Base-by-base conservation (phyloP, 2,113 vertebrate genomes). In the Serilophus lunatus region DNA sequence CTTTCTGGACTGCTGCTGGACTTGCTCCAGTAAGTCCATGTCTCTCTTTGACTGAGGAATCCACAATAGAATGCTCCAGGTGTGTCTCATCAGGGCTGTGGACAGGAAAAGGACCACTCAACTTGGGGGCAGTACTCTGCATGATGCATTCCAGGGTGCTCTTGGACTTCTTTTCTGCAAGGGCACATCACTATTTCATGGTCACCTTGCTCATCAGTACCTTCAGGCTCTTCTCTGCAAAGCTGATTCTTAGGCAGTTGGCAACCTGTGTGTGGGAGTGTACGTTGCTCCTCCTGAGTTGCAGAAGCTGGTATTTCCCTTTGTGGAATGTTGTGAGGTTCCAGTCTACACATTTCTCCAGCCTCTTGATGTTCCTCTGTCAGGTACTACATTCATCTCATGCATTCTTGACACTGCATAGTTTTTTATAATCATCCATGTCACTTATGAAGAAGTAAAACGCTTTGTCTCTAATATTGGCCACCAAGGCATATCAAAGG, bases 281-380 rank as follows among this genome's bases (percentile, higher is more conserved):
- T 47, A 28, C n/a, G 17, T n/a, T 69, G 6, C 17, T 68, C 26
- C 28, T 82, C 2, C 7, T 33, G 1, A 1, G 31, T 31, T 20
- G 38, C 23, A 78, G 9, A 23, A 47, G 1, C 10, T 42, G 23
- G 3, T 36, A 44, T 42, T 57, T 59, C 72, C 17, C 13, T 19
- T 28, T 36, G 15, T 24, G 36, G 26, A 33, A 36, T 5, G 36
- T 36, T 8, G 7, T 44, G 18, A 10, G 12, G 13, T 33, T 51
- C 31, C 0, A 0, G 42, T 44, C 18, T 7, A 31, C 31, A 33
- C 12, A 18, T 59, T 72, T 50, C 31, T 74, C 9, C 31, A 3
- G 0, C 7, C 6, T 44, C 42, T 29, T 20, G 10, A 68, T 16
- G 38, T 36, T 6, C 12, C 29, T 68, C 38, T 56, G 22, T 36